A percentile compares a stretch with the other conserved stretches of the same genome.
phyloP scores from a whole-genome alignment of 1,140 invertebrate species.

The Drosophila kurseongensis region DNA sequence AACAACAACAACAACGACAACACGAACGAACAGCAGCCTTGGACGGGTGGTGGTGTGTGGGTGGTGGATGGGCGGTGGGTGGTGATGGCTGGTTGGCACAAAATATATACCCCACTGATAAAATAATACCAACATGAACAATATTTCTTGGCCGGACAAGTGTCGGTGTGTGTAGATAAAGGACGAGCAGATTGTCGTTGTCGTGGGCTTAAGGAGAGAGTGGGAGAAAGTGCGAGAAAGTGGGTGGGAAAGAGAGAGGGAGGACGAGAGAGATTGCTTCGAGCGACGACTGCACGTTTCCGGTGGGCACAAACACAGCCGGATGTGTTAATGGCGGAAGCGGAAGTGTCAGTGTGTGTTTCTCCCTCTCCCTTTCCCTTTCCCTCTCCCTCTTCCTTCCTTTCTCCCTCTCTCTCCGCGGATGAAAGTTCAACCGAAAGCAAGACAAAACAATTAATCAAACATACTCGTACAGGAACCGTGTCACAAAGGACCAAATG shows the following conservation, averaged over 20 bases:
- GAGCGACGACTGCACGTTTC: slow-evolving; percentile 50
- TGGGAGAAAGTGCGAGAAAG: background rate
- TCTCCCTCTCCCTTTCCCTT: background rate
- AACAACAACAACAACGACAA: slow-evolving; percentile 33
- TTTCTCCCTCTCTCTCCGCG: slow-evolving; percentile 1
- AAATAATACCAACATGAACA: slow-evolving; percentile 56
- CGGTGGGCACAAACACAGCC: slow-evolving; percentile 61
- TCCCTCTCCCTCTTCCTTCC: background rate
- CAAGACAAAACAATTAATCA: slow-evolving; percentile 59
- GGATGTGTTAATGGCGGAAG: slow-evolving; percentile 81
- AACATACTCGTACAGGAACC: slow-evolving; percentile 34
- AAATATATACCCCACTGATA: slow-evolving; percentile 62
- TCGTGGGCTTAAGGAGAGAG: background rate
- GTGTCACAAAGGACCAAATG: slow-evolving; percentile 39
- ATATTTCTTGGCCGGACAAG: slow-evolving; percentile 74
- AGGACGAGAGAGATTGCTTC: slow-evolving; percentile 14
- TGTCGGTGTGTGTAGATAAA: slow-evolving; percentile 12
- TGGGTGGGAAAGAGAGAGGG: background rate
- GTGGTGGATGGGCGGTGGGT: background rate
- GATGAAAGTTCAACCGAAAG: slow-evolving; percentile 41
- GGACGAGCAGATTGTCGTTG: slow-evolving; percentile 34
- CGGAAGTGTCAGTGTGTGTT: slow-evolving; percentile 65
- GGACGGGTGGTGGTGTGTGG: slow-evolving; percentile 4
- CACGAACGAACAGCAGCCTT: slow-evolving; percentile 14
- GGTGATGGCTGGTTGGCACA: slow-evolving; percentile 19